These are phyloP conservation scores for Apamea sordens DNA, from an alignment of 2,888 invertebrate genomes.

Conservation along the genomic window DNA sequence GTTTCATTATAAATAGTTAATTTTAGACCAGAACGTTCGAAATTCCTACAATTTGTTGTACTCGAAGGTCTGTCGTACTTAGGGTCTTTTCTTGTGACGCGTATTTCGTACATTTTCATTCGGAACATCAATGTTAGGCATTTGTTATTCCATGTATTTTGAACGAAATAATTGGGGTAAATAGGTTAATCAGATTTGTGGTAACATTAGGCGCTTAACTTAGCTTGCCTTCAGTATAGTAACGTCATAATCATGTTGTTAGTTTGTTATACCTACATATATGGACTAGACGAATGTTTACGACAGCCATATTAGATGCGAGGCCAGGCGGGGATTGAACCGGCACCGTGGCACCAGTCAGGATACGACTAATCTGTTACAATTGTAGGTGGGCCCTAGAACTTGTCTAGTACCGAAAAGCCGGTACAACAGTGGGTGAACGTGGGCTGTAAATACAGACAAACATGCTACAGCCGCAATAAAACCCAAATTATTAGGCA, in stretches of 20 bases:
- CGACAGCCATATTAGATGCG: conserved; percentile 37
- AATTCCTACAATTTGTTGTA: conserved; percentile 20
- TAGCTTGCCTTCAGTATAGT: conserved; percentile 8
- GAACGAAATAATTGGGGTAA: conserved; percentile 18
- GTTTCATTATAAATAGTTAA: conserved; percentile 51
- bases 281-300: conserved; percentile 36
- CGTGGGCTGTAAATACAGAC: conserved; percentile 43
- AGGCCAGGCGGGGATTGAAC: conserved; percentile 36
- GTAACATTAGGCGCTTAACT: conserved; percentile 11
- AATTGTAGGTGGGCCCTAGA: conserved; percentile 33
- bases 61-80: conserved; percentile 11
- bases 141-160: background rate
- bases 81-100: background rate
- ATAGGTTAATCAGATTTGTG: conserved; percentile 40
- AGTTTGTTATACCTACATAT: conserved; percentile 36
- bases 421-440: conserved; percentile 28
- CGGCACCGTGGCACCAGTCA: conserved; percentile 22
- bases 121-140: background rate
- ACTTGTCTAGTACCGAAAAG: conserved; percentile 29
- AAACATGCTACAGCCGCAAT: conserved; percentile 34
- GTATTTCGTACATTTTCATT: conserved; percentile 1
- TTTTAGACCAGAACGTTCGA: conserved; percentile 19
- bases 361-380: conserved; percentile 28
- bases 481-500: conserved; percentile 49
- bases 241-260: conserved; percentile 30